Conservation (phyloP, 2,113 vertebrate species). For the Python bivittatus region DNA sequence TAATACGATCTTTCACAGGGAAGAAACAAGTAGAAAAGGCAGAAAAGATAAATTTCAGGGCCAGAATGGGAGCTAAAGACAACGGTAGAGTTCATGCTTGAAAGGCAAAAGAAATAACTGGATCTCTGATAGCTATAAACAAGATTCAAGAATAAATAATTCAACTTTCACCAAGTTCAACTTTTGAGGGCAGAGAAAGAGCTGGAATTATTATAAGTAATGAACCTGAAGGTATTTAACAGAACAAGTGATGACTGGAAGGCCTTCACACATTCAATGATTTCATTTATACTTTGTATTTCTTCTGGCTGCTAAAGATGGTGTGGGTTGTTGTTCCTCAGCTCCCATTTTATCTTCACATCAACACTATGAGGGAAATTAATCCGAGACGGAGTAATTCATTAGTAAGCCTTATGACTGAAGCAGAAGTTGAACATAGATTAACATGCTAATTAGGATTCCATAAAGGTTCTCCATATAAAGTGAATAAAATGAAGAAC, state of each 20-base stretch:
- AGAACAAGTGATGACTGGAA: neutral
- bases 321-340: too few relatives aligned
- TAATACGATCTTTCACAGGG: neutral
- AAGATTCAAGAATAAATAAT: neutral
- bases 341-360: too few relatives aligned
- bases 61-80: neutral
- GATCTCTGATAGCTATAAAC: neutral
- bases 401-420: too few relatives aligned
- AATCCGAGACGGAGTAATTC: too few relatives aligned
- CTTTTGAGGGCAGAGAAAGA: neutral
- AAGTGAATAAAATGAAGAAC: neutral
- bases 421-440: too few relatives aligned
- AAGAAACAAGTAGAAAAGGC: neutral
- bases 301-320: too few relatives aligned
- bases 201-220: neutral
- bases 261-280: neutral
- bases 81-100: neutral
- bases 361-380: too few relatives aligned
- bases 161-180: neutral
- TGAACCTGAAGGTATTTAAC: neutral
- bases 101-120: neutral
- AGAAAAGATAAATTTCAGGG: neutral
- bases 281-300: too few relatives aligned
- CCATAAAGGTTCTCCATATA: too few relatives aligned
- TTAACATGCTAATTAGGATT: too few relatives aligned